Base-by-base conservation (phyloP, 2,888 invertebrate genomes). In the Automeris io region DNA sequence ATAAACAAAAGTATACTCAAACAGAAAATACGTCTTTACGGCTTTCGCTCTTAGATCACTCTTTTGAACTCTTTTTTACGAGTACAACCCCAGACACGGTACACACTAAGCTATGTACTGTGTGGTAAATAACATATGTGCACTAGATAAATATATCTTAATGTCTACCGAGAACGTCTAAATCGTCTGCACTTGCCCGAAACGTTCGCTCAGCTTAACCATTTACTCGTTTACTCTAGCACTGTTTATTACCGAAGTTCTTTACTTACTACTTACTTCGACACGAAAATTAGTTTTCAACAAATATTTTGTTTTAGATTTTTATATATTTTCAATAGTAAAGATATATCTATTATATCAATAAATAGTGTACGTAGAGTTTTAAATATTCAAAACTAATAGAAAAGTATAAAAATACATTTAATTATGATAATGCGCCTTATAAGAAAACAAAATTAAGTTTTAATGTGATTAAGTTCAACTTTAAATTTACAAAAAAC, bases 111-210 rank as follows among this genome's bases (percentile, higher is more conserved):
- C 35, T 40, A 26, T 35, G 41, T 46, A 52, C 16, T 9, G 1
- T 18, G 16, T 3, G 1, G 22, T 16, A 34, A 34, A 13, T 6
- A 22, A 25, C n/a, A n/a, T n/a, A n/a, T 5, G 7, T 9, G 18
- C 19, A n/a, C 26, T 26, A 26, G 12, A 26, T 16, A 37, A 22
- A 29, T 31, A 9, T 18, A 43, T 43, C 51, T 46, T 43, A 42
- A 53, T 51, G 51, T 47, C 49, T 47, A 41, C 45, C 47, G 40
- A 47, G 44, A 39, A 46, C 41, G 40, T 47, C 48, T 56, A 61
- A 55, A 55, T 54, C 40, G 47, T 49, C 42, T 42, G 43, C 43
- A 40, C 46, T 43, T 40, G 36, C 16, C 39, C 39, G 23, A 44
- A 44, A 41, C 42, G 49, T 47, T 41, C 40, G 37, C 44, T 46